Conservation (phyloP, 2,113 vertebrate genomes). For the Pedetes capensis region DNA sequence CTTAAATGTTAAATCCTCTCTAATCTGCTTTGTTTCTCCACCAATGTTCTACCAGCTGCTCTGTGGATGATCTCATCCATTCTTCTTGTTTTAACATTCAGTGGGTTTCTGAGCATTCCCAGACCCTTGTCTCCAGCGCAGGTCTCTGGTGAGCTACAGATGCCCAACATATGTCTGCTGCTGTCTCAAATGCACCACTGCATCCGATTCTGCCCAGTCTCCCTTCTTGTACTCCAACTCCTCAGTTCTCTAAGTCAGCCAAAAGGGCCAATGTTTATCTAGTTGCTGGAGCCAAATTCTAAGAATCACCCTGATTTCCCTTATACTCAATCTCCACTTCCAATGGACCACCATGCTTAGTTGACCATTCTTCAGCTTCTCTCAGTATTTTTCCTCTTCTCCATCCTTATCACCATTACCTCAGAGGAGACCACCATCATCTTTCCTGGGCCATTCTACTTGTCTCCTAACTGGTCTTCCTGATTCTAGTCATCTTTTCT, state of each 20-base stretch:
- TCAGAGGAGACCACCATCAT: neutral
- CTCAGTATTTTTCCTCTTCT: neutral
- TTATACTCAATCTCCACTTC: neutral
- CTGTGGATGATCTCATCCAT: constrained; percentile 1
- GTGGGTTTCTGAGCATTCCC: neutral
- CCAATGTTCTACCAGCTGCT: neutral
- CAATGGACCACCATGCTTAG: too few relatives aligned
- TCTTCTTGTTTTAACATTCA: constrained; percentile 9
- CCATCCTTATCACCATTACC: neutral
- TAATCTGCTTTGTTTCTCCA: neutral
- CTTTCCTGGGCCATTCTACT: neutral
- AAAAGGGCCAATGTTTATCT: neutral
- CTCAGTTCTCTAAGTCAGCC: neutral
- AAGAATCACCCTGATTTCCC: neutral
- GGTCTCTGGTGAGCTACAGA: neutral
- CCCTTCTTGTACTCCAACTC: neutral
- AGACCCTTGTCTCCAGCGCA: neutral
- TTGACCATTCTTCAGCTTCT: neutral
- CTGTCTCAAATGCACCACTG: neutral
- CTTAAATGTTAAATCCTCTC: neutral
- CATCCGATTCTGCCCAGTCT: neutral
- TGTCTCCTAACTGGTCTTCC: neutral
- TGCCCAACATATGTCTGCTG: neutral
- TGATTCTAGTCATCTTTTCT: neutral
- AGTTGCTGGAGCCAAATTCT: neutral